Conservation (phyloP, 2,113 vertebrate species). For the Sakesphorus luctuosus region DNA sequence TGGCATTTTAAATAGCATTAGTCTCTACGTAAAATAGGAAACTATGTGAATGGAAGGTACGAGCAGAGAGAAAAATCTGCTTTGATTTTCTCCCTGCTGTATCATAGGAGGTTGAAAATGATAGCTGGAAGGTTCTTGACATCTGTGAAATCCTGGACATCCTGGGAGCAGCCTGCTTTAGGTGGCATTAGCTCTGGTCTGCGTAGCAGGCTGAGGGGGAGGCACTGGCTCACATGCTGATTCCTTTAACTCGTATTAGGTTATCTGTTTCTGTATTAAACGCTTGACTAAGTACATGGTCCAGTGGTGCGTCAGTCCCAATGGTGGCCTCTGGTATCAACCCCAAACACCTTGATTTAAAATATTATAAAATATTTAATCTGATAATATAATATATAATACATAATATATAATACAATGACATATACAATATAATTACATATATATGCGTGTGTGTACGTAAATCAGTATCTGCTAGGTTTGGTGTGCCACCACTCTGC, state of each 20-base stretch:
- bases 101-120: not conserved
- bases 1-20: slow-evolving; percentile 57
- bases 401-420: not conserved
- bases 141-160: not conserved
- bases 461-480: not conserved
- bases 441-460: not conserved
- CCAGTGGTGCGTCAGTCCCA: not conserved
- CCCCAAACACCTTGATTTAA: not conserved
- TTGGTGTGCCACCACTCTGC: not conserved
- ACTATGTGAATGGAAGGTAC: not conserved
- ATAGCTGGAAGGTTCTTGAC: not conserved
- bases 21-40: slow-evolving; percentile 24
- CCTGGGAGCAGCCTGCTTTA: not conserved
- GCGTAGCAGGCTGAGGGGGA: not conserved
- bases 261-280: not conserved
- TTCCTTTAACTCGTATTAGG: not conserved
- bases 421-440: too few relatives aligned
- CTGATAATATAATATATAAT: too few relatives aligned
- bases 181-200: not conserved
- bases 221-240: not conserved
- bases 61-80: slow-evolving; percentile 32
- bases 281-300: not conserved
- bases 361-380: not conserved
- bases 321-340: not conserved
- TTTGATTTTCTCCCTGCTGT: not conserved